These are phyloP conservation scores for Holothuria scabra DNA, from an alignment of 53 echinoderm and acorn worm genomes.

Conservation along the genomic window DNA sequence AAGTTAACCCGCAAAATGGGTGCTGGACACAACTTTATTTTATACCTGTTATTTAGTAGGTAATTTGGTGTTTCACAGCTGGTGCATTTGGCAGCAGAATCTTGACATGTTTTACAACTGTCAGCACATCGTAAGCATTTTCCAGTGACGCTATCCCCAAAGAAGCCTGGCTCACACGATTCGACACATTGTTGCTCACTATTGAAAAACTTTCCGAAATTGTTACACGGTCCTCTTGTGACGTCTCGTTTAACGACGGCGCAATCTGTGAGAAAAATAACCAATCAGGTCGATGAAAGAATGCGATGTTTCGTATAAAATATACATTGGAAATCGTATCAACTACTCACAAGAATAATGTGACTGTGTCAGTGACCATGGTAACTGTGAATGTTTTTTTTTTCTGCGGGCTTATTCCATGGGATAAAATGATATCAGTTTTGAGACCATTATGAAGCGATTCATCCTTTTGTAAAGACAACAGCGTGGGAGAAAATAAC, in stretches of 20 bases:
- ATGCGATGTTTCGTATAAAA: no score
- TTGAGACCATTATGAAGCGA: no score
- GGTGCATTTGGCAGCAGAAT: conserved; percentile 54
- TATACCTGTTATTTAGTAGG: conserved; percentile 75
- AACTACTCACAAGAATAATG: no score
- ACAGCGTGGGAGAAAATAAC: no score
- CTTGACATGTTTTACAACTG: conserved; percentile 72
- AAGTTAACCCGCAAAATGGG: no score
- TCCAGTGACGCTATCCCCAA: conserved; percentile 58
- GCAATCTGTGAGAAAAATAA: conserved; percentile 3
- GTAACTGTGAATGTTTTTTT: no score
- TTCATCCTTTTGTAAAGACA: no score
- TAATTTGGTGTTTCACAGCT: conserved; percentile 77
- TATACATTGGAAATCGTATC: no score
- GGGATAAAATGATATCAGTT: no score
- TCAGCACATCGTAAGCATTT: conserved; percentile 62
- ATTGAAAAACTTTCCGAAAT: conserved; percentile 18
- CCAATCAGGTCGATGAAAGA: no score
- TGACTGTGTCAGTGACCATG: no score
- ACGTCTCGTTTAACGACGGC: conserved; percentile 17
- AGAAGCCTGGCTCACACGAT: conserved; percentile 70
- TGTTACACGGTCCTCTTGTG: not conserved
- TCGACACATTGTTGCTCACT: conserved; percentile 18
- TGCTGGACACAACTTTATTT: not conserved
- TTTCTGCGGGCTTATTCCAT: no score